phyloP scores from a whole-genome alignment of 30 jellyfish, hydroid and myxozoan genomes.

The Hydra vulgaris region DNA sequence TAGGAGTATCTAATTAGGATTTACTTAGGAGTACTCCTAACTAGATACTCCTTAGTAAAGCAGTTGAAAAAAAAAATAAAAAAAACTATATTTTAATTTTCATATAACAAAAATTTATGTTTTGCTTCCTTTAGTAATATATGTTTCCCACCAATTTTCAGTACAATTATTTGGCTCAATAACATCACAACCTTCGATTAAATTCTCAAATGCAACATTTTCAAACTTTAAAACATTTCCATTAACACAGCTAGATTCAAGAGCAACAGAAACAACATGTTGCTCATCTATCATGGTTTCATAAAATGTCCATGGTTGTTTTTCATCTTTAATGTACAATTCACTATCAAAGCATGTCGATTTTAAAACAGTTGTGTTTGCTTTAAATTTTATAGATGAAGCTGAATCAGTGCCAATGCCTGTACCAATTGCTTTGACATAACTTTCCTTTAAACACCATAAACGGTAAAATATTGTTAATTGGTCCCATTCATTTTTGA shows the following conservation, averaged over 20 bases:
- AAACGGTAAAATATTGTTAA: conserved; percentile 62
- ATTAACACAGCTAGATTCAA: neutral
- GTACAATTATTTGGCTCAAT: neutral
- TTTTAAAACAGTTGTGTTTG: conserved; percentile 1
- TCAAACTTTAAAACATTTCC: neutral
- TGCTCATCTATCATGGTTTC: conserved; percentile 58
- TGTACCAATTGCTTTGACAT: conserved; percentile 84
- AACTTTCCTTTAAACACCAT: conserved; percentile 93
- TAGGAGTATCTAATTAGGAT: too few relatives aligned
- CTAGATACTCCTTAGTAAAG: too few relatives aligned
- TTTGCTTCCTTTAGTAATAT: neutral
- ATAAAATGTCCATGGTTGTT: conserved; percentile 50
- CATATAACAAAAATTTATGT: neutral
- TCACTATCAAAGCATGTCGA: conserved; percentile 27
- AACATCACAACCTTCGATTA: neutral
- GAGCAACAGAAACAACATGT: conserved; percentile 21
- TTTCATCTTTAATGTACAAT: conserved; percentile 25
- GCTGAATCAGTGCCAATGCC: conserved; percentile 90
- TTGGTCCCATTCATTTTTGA: conserved; percentile 41
- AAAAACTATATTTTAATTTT: neutral
- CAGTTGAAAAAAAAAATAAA: too few relatives aligned
- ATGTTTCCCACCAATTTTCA: neutral
- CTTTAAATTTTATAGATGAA: conserved; percentile 47
- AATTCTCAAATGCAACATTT: neutral
- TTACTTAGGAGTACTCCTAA: too few relatives aligned